Evolutionary conservation across 1,140 invertebrate species (phyloP).

Genomic region (Lineus longissimus): DNA sequence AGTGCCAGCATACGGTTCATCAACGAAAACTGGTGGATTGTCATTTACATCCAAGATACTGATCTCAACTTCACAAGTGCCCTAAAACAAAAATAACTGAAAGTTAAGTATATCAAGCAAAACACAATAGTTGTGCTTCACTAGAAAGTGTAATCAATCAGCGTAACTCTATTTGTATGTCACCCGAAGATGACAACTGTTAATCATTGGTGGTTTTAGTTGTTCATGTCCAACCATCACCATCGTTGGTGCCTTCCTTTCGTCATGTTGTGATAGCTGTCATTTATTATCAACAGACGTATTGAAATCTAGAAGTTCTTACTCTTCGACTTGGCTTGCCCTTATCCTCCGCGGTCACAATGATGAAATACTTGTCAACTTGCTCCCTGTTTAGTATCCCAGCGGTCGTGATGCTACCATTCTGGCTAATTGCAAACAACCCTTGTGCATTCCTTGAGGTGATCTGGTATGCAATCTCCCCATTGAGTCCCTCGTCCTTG

Average conservation of each 20-base stretch:
- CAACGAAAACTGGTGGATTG: conserved; percentile 32
- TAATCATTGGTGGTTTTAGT: too few relatives aligned
- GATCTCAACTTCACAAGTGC: conserved; percentile 24
- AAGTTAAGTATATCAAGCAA: too few relatives aligned
- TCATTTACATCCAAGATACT: conserved; percentile 39
- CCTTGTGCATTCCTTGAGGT: conserved; percentile 81
- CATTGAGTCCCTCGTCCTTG: conserved; percentile 82
- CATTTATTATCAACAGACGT: too few relatives aligned
- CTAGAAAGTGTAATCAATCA: too few relatives aligned
- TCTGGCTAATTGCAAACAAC: conserved; percentile 83
- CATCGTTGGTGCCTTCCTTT: too few relatives aligned
- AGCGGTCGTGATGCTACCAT: conserved; percentile 85
- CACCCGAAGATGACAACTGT: too few relatives aligned
- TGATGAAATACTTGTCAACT: conserved; percentile 51
- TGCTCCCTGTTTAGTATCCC: conserved; percentile 72
- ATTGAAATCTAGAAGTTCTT: too few relatives aligned
- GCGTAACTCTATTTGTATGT: too few relatives aligned
- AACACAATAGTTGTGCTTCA: too few relatives aligned
- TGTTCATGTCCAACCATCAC: too few relatives aligned
- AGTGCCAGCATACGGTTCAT: not conserved
- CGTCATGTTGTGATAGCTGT: too few relatives aligned
- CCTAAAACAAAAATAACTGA: not conserved
- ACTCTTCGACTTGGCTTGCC: conserved; percentile 54
- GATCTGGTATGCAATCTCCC: conserved; percentile 80
- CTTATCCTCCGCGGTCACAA: conserved; percentile 79